These are phyloP conservation scores for Hydropsyche tenuis DNA, from an alignment of 1,140 invertebrate genomes.

Conservation along the genomic window DNA sequence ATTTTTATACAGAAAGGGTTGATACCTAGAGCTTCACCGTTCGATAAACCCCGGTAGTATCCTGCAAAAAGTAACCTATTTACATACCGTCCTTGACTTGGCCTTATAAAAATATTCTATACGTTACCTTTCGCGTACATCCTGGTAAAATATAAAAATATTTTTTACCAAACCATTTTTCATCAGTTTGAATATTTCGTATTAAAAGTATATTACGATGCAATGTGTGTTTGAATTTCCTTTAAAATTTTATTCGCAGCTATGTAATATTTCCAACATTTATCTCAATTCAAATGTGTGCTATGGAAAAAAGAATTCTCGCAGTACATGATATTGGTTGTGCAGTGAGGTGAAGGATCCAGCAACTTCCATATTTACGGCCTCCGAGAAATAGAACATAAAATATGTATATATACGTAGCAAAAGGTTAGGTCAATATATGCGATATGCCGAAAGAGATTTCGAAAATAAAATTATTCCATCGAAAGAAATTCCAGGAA, in stretches of 20 bases:
- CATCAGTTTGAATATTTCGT: too few relatives aligned
- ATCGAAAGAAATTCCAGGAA: background rate
- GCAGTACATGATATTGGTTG: slow-evolving; percentile 13
- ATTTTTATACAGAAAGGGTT: background rate
- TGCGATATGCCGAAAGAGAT: background rate
- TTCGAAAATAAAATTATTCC: slow-evolving; percentile 1
- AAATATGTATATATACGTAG: slow-evolving; percentile 37
- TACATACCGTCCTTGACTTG: background rate
- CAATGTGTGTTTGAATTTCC: too few relatives aligned
- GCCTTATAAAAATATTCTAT: background rate
- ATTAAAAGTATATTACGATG: too few relatives aligned
- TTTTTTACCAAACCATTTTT: too few relatives aligned
- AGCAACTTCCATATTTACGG: slow-evolving; percentile 28
- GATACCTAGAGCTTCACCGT: background rate
- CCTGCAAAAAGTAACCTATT: background rate
- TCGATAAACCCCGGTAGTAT: slow-evolving; percentile 6
- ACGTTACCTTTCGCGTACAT: too few relatives aligned
- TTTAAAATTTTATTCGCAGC: too few relatives aligned
- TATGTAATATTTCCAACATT: too few relatives aligned
- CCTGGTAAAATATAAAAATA: too few relatives aligned
- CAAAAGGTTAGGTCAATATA: background rate
- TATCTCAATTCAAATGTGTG: too few relatives aligned
- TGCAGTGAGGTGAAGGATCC: slow-evolving; percentile 35
- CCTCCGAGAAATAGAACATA: slow-evolving; percentile 34
- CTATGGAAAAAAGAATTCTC: background rate